Evolutionary conservation across 2,888 invertebrate genomes (phyloP), one percentile per base, ranked within the genome.

Genomic region (Lepas anatifera): DNA sequence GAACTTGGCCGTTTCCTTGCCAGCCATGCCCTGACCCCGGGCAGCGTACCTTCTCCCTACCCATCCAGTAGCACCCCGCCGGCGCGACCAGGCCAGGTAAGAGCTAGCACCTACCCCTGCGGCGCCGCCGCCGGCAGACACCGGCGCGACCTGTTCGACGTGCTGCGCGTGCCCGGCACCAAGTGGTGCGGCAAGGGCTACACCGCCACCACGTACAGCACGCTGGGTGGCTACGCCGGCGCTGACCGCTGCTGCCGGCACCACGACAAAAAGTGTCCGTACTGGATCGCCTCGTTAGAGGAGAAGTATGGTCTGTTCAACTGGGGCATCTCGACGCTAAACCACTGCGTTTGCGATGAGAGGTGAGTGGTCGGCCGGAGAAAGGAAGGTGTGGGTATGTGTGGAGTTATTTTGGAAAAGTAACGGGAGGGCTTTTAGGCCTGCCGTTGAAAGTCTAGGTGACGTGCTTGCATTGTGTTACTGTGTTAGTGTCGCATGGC

Each of bases 181-280:
- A 89, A 91, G 78, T 95, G 95, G 95, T 95, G 95, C 80, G 95
- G 95, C 35, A 89, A 89, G 76, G 95, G 95, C 1, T 88, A 87
- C 77, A 86, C 87, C 0, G 93, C 94, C 8, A 84, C 86, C 58
- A 86, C 87, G 74, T 91, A 90, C 79, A 89, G 89, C 70, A 88
- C 92, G 75, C 84, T 95, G 64, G 95, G 94, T 13, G 89, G 89
- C 58, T 89, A 92, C 78, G 86, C 89, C 46, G 84, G 85, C 72
- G 91, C 92, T 27, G 95, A 95, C 78, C 83, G 87, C 73, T 95
- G 95, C 80, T 90, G 90, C 81, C 83, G 95, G 46, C 86, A 87
- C 75, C 95, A 95, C 81, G 95, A 95, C 79, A 67, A 72, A 35
- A 84, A 88, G 69, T 95, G 95, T 80, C 91, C 90, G 0, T 85